These are phyloP conservation scores for Drosophila azteca DNA, from an alignment of 1,140 invertebrate species.

Conservation along the genomic window DNA sequence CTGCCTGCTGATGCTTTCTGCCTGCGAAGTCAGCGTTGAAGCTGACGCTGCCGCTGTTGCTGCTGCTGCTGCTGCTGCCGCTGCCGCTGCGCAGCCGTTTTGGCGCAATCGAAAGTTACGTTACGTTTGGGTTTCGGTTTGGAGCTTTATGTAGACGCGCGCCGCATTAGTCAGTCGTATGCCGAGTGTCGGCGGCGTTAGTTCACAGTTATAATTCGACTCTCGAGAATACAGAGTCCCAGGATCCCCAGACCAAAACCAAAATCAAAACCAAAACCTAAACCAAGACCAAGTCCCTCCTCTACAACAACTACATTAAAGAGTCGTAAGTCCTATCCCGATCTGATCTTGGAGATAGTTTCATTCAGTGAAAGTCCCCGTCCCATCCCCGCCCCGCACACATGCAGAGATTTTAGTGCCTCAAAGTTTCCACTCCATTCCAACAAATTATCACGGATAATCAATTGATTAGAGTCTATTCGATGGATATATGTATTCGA, in stretches of 20 bases:
- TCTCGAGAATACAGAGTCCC: too few species aligned
- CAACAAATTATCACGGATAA: conserved; percentile 20
- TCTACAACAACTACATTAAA: too few species aligned
- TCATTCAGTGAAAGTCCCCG: too few species aligned
- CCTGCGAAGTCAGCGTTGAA: conserved; percentile 18
- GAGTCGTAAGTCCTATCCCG: not conserved
- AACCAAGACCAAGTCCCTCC: too few species aligned
- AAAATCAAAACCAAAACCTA: too few species aligned
- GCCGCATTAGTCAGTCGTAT: conserved; percentile 74
- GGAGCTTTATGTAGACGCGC: conserved; percentile 61
- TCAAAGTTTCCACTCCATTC: not conserved
- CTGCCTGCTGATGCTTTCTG: not conserved
- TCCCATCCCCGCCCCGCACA: too few species aligned
- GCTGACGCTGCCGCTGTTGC: not conserved
- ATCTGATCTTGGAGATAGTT: too few species aligned
- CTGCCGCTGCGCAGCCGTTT: conserved; percentile 26
- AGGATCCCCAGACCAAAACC: too few species aligned
- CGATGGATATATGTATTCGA: not conserved
- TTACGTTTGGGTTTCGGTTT: conserved; percentile 28
- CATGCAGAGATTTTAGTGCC: too few species aligned
- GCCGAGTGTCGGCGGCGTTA: conserved; percentile 66
- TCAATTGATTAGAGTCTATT: conserved; percentile 38
- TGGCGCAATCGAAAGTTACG: conserved; percentile 80
- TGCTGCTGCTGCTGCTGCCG: not conserved
- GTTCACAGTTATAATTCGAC: conserved; percentile 57